Evolutionary conservation across 2,113 vertebrate species (phyloP), one percentile per base, ranked within the genome.

Genomic region (Sinocyclocheilus rhinocerous): DNA sequence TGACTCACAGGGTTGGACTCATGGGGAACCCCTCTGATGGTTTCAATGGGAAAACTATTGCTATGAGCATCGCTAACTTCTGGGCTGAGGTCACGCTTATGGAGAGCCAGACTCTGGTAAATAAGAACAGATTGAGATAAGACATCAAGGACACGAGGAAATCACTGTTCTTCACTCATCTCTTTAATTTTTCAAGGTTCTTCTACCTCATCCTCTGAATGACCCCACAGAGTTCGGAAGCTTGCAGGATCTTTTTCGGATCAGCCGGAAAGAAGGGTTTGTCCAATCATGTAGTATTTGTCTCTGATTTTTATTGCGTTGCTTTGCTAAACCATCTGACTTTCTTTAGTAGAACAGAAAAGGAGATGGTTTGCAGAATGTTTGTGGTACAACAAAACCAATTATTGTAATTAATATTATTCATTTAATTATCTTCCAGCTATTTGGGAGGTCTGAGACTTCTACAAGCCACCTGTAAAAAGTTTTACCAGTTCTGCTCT

Each of bases 21-120:
- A 96, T 96, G 91, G 96, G 96, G 42, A 96, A 96, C 87, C 96
- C 96, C 11, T 96, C 96, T 10, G 96, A 96, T 22, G 95, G 96
- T 45, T 96, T 96, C 84, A 89, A 96, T 16, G 96, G 96, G 11
- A 96, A 96, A 92, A 96, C 96, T 63, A 96, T 96, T 3, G 95
- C 95, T 4, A 95, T 96, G 95, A 93, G 89, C 9, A 95, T 96
- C 89, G 93, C 93, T 5, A 96, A 96, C 91, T 96, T 96, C 91
- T 96, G 96, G 95, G 96, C 96, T 0, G 96, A 96, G 83, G 96
- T 96, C 79, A 96, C 94, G 0, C 92, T 96, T 10, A 86, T 93
- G 59, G 94, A 96, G 88, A 96, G 95, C 84, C 93, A 95, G 73
- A 92, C 92, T 86, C 86, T 96, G 94, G 96, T 96, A 73, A 39